Percentiles rank a stretch among this genome's conserved stretches.
phyloP scores from a whole-genome alignment of 2,888 invertebrate species.

The Ernsta delagoae region DNA sequence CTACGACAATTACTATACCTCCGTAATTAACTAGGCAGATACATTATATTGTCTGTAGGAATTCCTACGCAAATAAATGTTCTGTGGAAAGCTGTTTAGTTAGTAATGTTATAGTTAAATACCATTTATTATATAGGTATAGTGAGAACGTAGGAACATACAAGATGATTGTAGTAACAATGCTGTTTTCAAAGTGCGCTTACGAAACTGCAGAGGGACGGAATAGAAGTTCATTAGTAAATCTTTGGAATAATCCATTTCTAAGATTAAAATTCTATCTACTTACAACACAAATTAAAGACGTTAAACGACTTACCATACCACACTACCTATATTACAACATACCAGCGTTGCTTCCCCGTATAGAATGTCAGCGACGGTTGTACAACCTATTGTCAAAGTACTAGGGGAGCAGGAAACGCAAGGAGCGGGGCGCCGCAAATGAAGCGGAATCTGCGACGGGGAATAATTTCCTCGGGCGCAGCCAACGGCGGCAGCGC shows the following conservation, averaged over 20 bases:
- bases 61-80: no score
- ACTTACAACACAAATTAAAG: neutral
- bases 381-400: slow-evolving; percentile 41
- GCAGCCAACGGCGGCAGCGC: slow-evolving; percentile 47
- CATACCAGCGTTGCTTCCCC: neutral
- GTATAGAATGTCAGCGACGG: neutral
- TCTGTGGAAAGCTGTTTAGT: no score
- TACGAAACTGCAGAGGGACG: no score
- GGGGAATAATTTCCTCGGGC: slow-evolving; percentile 62
- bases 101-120: no score
- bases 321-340: neutral
- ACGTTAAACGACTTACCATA: neutral
- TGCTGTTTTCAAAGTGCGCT: no score
- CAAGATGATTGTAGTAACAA: no score
- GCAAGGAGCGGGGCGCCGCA: slow-evolving; percentile 48
- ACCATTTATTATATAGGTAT: no score
- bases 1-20: neutral
- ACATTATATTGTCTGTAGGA: no score
- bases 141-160: no score
- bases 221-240: no score
- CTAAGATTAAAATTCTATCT: neutral
- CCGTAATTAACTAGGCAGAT: no score
- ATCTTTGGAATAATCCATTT: no score
- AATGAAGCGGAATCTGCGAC: slow-evolving; percentile 65
- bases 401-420: slow-evolving; percentile 49